Evolutionary conservation across 2,888 invertebrate species (phyloP).

Genomic region (Cremastobaeus sp.): DNA sequence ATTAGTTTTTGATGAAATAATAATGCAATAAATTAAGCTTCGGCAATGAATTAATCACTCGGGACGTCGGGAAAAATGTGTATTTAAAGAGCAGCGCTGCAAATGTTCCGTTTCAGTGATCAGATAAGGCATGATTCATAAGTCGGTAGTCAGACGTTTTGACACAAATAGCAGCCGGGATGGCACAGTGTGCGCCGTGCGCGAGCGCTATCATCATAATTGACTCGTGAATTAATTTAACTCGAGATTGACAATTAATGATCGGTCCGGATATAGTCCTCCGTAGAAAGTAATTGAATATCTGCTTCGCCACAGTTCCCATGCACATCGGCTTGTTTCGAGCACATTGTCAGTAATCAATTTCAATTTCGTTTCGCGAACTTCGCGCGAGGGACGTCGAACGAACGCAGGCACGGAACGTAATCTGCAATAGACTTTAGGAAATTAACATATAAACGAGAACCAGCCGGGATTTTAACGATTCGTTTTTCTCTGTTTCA

Average conservation of each 20-base stretch:
- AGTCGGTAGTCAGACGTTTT: conserved; percentile 45
- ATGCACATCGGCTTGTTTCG: no score
- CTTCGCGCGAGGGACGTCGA: no score
- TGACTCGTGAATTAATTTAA: conserved; percentile 70
- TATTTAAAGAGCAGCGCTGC: conserved; percentile 8
- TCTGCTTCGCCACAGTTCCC: no score
- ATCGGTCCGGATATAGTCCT: conserved; percentile 13
- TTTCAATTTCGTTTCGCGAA: no score
- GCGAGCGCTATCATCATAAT: conserved; percentile 66
- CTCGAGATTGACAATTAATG: conserved; percentile 70
- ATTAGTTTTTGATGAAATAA: no score
- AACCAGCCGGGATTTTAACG: no score
- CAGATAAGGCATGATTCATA: conserved; percentile 50
- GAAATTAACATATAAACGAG: conserved; percentile 25
- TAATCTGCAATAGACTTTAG: not conserved
- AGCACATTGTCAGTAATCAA: no score
- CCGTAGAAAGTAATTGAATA: conserved; percentile 20
- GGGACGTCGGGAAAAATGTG: conserved; percentile 11
- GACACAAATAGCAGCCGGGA: conserved; percentile 43
- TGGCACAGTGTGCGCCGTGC: conserved; percentile 48
- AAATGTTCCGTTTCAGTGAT: conserved; percentile 32
- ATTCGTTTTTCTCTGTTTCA: conserved; percentile 68
- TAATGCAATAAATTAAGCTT: no score
- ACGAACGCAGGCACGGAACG: no score
- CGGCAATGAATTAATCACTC: conserved; percentile 9